Base-by-base conservation (phyloP, 2,113 vertebrate species). In the Notiomystis cincta region DNA sequence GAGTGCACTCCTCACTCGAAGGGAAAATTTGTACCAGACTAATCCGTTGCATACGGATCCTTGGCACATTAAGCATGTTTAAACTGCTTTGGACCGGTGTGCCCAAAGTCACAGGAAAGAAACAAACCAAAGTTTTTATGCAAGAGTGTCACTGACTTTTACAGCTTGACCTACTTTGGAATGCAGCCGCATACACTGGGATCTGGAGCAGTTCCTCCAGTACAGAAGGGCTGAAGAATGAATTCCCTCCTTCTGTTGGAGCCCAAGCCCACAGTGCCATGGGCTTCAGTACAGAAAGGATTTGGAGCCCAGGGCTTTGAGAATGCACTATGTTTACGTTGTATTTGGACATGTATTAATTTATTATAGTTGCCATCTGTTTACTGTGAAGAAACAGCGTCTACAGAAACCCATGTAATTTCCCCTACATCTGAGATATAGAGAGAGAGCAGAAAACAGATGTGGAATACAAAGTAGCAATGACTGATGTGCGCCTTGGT, bases 131-230 rank as follows among this genome's bases (percentile, higher is more conserved):
- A 64, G 58, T 86, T 82, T 80, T 45, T 62, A 86, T 58, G 40
- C 37, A 71, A 58, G 51, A 51, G 25, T 37, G 61, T 60, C 64
- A 47, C 13, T 56, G 82, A 67, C 79, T 94, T 66, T 71, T 47
- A 37, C 30, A 82, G 64, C 51, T 44, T 93, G 88, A 94, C 95
- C 90, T 94, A 81, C 88, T 95, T 96, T 84, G 64, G 82, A 57
- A 56, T n/a, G 30, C 51, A 82, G 93, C 70, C 48, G 13, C 22
- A 20, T 25, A 25, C 1, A 1, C 56, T 50, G 1, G 0, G 51
- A 67, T 92, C 56, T 95, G 92, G 82, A 90, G 72, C 88, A 81
- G 64, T 33, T 86, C 65, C 60, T 71, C 65, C 45, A 3, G 33
- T 28, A 17, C 24, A n/a, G 90, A 50, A 62, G 54, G 47, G 75